A percentile compares a stretch with the other conserved stretches of the same genome.
These are phyloP conservation scores for Saturnia pavonia DNA, from an alignment of 2,888 invertebrate species.

Conservation along the genomic window DNA sequence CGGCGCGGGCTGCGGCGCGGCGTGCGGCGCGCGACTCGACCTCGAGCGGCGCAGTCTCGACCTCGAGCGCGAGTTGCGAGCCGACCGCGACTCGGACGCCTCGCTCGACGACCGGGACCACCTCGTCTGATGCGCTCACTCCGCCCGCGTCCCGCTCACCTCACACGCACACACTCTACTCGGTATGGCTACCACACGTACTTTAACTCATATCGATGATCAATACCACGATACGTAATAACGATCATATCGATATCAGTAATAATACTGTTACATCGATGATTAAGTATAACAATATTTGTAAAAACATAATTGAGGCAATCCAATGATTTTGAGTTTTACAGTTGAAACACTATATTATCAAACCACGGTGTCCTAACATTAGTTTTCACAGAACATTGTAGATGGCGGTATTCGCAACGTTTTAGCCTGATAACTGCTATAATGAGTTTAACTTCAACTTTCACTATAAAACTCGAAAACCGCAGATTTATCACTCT, in stretches of 20 bases:
- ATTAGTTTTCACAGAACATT: too few species aligned
- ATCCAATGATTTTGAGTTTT: too few species aligned
- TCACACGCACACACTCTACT: slow-evolving; percentile 11
- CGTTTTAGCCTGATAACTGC: too few species aligned
- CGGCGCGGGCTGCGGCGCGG: slow-evolving; percentile 71
- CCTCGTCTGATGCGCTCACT: slow-evolving; percentile 56
- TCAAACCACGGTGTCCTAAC: too few species aligned
- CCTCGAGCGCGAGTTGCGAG: slow-evolving; percentile 75
- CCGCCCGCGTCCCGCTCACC: slow-evolving; percentile 18
- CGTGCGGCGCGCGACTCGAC: slow-evolving; percentile 66
- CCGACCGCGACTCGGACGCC: slow-evolving; percentile 69
- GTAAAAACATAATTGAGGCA: too few species aligned
- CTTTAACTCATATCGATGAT: background rate
- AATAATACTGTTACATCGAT: background rate
- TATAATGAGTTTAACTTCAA: too few species aligned
- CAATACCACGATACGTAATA: background rate
- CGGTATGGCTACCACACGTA: background rate
- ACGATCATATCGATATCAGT: too few species aligned
- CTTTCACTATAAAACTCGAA: too few species aligned
- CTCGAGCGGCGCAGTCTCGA: slow-evolving; percentile 77
- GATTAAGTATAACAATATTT: background rate
- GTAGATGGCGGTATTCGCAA: too few species aligned
- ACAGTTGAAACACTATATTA: too few species aligned
- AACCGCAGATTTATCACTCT: too few species aligned
- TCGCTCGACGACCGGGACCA: slow-evolving; percentile 76